Evolutionary conservation across 1,140 invertebrate genomes (phyloP).

Genomic region (Aporrectodea caliginosa): DNA sequence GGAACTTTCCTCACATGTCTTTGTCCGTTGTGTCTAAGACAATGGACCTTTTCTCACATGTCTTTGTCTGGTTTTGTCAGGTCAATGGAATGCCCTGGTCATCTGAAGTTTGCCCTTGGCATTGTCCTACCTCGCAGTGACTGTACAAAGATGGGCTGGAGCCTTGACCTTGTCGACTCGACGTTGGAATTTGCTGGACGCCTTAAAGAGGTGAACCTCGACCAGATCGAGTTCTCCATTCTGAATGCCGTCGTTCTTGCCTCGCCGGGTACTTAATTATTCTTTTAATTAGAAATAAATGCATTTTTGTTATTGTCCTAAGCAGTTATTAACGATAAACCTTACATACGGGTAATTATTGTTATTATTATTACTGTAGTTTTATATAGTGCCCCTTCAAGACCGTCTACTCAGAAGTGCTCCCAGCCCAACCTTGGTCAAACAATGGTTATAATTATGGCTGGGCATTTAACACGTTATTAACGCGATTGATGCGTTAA

Average conservation of each 20-base stretch:
- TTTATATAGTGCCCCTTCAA: too few species aligned
- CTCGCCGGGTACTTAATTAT: constrained; percentile 52
- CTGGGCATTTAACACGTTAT: too few species aligned
- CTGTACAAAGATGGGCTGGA: constrained; percentile 46
- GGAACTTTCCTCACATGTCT: neutral
- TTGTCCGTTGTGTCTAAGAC: too few species aligned
- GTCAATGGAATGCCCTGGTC: constrained; percentile 29
- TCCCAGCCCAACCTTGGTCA: too few species aligned
- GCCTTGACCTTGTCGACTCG: constrained; percentile 46
- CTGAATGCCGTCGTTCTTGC: constrained; percentile 52
- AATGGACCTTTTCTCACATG: neutral
- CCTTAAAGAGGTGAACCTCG: constrained; percentile 46
- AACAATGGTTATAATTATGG: too few species aligned
- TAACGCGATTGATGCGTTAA: too few species aligned
- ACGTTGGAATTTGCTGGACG: constrained; percentile 47
- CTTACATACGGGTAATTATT: too few species aligned
- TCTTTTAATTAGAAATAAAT: too few species aligned
- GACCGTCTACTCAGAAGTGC: too few species aligned
- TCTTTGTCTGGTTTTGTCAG: constrained; percentile 6
- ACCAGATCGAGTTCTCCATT: constrained; percentile 50
- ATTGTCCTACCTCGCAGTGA: constrained; percentile 41
- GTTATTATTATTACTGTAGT: too few species aligned
- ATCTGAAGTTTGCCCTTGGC: constrained; percentile 36
- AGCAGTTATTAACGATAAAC: too few species aligned
- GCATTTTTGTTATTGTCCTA: too few species aligned